Conservation (phyloP, 2,113 vertebrate genomes). For the Vombatus ursinus region DNA sequence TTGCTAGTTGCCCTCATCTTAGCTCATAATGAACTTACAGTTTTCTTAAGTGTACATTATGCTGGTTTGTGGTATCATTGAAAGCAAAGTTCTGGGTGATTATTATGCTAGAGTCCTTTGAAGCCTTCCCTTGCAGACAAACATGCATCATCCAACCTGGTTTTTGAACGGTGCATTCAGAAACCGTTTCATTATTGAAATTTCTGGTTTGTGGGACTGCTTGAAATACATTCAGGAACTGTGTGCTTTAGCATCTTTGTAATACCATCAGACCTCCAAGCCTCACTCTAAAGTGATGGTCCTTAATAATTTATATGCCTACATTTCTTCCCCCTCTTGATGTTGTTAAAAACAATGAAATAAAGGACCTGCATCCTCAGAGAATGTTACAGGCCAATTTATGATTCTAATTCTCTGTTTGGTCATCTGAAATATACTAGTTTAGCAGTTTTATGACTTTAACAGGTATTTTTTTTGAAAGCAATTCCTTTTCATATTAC, state of each 20-base stretch:
- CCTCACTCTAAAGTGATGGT: constrained; percentile 74
- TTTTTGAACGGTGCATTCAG: constrained; percentile 65
- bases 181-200: constrained; percentile 76
- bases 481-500: constrained; percentile 67
- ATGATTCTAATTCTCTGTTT: constrained; percentile 81
- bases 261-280: constrained; percentile 77
- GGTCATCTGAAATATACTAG: constrained; percentile 79
- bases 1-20: neutral
- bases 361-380: constrained; percentile 69
- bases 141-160: neutral
- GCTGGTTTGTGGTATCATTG: too few species aligned
- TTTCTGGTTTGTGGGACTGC: constrained; percentile 66
- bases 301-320: constrained; percentile 81
- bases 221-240: constrained; percentile 78
- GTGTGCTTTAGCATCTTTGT: constrained; percentile 74
- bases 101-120: constrained; percentile 10
- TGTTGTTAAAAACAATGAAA: constrained; percentile 80
- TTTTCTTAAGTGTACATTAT: neutral
- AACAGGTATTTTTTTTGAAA: constrained; percentile 77
- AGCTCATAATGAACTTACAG: neutral
- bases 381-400: constrained; percentile 81
- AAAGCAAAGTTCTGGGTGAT: neutral
- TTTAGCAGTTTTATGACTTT: constrained; percentile 74
- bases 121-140: constrained; percentile 46
- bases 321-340: too few species aligned